These are phyloP conservation scores for Abramis brama DNA, from an alignment of 2,113 vertebrate genomes.

Conservation along the genomic window DNA sequence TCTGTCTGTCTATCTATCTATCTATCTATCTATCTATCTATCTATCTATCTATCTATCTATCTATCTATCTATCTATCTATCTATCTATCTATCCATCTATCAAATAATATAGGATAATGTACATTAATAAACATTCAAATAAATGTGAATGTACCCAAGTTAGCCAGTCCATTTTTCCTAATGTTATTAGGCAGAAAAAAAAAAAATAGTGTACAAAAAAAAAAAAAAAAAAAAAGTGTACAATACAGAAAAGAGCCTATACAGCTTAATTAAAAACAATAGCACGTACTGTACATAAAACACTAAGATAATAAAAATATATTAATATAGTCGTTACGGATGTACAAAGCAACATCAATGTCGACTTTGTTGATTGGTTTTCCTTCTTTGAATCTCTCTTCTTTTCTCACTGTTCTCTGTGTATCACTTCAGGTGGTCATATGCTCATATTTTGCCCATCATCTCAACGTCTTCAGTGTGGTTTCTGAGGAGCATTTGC, in stretches of 20 bases:
- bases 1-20: too few relatives aligned
- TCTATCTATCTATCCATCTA: too few relatives aligned
- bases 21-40: too few relatives aligned
- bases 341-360: background rate
- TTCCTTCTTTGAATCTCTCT: background rate
- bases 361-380: too few relatives aligned
- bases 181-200: too few relatives aligned
- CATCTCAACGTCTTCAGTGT: conserved; percentile 66
- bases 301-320: background rate
- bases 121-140: too few relatives aligned
- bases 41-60: too few relatives aligned
- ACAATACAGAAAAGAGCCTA: background rate
- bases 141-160: too few relatives aligned
- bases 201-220: background rate
- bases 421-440: conserved; percentile 57
- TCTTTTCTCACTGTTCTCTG: conserved; percentile 4
- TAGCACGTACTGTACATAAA: background rate
- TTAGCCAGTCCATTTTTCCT: too few relatives aligned
- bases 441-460: conserved; percentile 68
- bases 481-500: conserved; percentile 61
- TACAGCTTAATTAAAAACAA: too few relatives aligned
- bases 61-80: too few relatives aligned
- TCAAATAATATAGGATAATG: too few relatives aligned
- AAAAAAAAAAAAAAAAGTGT: background rate
- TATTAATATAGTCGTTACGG: background rate